phyloP scores from a whole-genome alignment of 2,113 vertebrate species.

The Zosterops pallidus region DNA sequence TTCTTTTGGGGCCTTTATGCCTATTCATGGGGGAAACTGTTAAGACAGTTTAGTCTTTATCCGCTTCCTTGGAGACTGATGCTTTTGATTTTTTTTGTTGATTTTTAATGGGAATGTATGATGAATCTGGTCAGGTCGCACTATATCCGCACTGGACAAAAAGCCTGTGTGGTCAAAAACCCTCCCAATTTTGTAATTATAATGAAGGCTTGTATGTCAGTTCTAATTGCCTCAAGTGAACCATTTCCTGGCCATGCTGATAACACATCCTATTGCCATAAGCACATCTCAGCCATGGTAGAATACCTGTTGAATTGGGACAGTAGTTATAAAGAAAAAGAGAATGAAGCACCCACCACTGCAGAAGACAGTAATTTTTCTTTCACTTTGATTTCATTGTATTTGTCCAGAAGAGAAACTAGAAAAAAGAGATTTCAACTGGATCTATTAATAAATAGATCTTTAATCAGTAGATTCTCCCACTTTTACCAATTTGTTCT shows the following conservation, averaged over 20 bases:
- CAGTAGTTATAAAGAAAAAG: not conserved
- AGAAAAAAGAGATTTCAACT: not conserved
- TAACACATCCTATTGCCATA: not conserved
- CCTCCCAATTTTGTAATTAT: not conserved
- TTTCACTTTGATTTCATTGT: not conserved
- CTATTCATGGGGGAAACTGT: not conserved
- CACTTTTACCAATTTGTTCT: not conserved
- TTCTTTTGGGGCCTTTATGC: not conserved
- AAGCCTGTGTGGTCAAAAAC: not conserved
- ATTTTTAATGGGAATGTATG: not conserved
- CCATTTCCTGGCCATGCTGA: not conserved
- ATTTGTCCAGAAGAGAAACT: not conserved
- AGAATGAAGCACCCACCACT: not conserved
- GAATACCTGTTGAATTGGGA: not conserved
- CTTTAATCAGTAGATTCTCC: not conserved
- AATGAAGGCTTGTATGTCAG: not conserved
- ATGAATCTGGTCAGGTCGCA: not conserved
- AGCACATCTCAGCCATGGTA: not conserved
- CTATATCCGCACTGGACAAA: not conserved
- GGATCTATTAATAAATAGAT: not conserved
- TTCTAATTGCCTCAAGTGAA: not conserved
- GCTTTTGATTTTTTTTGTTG: not conserved
- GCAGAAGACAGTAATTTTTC: not conserved
- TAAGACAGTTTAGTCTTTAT: not conserved
- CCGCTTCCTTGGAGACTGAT: not conserved